phyloP scores from a whole-genome alignment of 2,888 invertebrate species.

The Rhingia campestris region DNA sequence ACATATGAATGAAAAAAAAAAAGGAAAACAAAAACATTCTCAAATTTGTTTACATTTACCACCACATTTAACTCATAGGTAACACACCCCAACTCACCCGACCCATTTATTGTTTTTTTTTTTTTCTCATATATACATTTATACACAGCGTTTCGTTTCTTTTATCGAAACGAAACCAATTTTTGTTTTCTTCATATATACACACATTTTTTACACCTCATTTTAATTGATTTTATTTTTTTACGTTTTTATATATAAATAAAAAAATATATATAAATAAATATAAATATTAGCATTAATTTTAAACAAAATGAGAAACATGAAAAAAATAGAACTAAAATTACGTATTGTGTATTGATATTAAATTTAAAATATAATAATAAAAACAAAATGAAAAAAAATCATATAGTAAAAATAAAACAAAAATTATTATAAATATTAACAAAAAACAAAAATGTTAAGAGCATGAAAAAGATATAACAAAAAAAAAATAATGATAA shows the following conservation, averaged over 20 bases:
- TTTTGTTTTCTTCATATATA: slow-evolving; percentile 15
- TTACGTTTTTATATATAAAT: slow-evolving; percentile 78
- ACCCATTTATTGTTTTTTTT: slow-evolving; percentile 38
- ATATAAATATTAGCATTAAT: slow-evolving; percentile 78
- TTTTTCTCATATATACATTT: slow-evolving; percentile 52
- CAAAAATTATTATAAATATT: slow-evolving; percentile 65
- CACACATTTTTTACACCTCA: slow-evolving; percentile 46
- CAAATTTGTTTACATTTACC: slow-evolving; percentile 62
- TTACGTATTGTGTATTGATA: slow-evolving; percentile 72
- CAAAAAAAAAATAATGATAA: slow-evolving; percentile 71
- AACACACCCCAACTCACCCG: slow-evolving; percentile 34
- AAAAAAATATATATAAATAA: slow-evolving; percentile 80
- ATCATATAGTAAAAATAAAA: slow-evolving; percentile 75
- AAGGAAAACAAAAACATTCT: slow-evolving; percentile 40
- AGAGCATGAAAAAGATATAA: slow-evolving; percentile 75
- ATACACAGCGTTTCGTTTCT: slow-evolving; percentile 54
- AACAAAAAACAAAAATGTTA: slow-evolving; percentile 61
- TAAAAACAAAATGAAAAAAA: slow-evolving; percentile 68
- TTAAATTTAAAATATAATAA: slow-evolving; percentile 68
- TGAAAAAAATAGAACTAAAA: slow-evolving; percentile 75
- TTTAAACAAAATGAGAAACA: slow-evolving; percentile 75
- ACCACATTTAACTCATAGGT: slow-evolving; percentile 61
- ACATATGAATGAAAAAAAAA: slow-evolving; percentile 42
- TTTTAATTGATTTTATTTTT: slow-evolving; percentile 46
- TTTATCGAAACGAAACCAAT: slow-evolving; percentile 42